A percentile compares a stretch with the other conserved stretches of the same genome.
phyloP scores from a whole-genome alignment of 2,888 invertebrate genomes.

The Xiphydria camelus region DNA sequence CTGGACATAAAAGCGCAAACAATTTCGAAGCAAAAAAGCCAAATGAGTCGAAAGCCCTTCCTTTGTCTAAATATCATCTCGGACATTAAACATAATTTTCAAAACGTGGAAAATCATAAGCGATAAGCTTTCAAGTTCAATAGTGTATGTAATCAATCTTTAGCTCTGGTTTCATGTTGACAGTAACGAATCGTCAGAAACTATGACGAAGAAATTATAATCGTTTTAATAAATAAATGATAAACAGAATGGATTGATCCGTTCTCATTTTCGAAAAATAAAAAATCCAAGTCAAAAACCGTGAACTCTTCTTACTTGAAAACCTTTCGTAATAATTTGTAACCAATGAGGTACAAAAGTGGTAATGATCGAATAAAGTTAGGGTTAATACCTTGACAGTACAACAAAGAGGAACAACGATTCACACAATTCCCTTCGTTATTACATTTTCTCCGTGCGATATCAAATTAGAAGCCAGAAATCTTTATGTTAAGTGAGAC shows the following conservation, averaged over 20 bases:
- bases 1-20: not conserved
- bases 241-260: not conserved
- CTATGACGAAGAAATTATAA: conserved; percentile 13
- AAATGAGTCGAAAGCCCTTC: not conserved
- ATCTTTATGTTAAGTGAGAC: too few species aligned
- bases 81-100: conserved; percentile 56
- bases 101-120: not conserved
- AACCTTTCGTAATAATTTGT: conserved; percentile 25
- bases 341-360: conserved; percentile 14
- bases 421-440: too few species aligned
- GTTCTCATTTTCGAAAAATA: not conserved
- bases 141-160: too few species aligned
- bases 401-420: too few species aligned
- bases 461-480: too few species aligned
- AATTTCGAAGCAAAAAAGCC: not conserved
- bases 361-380: too few species aligned
- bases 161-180: conserved; percentile 3
- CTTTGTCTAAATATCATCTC: too few species aligned
- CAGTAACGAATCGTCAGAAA: conserved; percentile 9
- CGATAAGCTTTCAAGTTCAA: not conserved
- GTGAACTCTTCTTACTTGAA: conserved; percentile 10
- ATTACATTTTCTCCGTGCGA: too few species aligned
- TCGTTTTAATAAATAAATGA: conserved; percentile 5
- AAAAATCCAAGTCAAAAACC: not conserved
- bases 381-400: too few species aligned